Conservation (phyloP, 2,113 vertebrate species). For the Colius striatus region DNA sequence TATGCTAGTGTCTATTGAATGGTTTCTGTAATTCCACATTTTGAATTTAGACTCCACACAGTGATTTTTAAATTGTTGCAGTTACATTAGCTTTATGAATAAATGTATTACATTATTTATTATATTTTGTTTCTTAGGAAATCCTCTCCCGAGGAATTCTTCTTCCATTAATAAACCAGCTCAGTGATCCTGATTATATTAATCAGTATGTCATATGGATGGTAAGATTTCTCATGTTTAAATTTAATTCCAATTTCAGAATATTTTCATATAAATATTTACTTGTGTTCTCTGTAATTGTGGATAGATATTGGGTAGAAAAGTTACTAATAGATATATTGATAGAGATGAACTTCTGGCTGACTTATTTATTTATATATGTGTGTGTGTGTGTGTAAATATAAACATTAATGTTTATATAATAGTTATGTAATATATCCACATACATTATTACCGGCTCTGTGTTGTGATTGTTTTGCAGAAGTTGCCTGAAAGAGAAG, state of each 20-base stretch:
- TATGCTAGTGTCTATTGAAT: not conserved
- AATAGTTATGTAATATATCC: not conserved
- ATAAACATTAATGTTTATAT: not conserved
- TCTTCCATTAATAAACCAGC: slow-evolving; percentile 97
- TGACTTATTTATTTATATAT: not conserved
- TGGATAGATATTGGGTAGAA: not conserved
- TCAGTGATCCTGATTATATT: slow-evolving; percentile 99
- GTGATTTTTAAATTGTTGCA: not conserved
- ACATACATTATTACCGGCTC: not conserved
- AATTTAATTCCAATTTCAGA: not conserved
- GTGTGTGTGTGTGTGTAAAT: too few species aligned
- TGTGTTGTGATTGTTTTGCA: not conserved
- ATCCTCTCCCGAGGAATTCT: slow-evolving; percentile 96
- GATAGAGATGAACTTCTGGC: not conserved
- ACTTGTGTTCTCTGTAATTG: not conserved
- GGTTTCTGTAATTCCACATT: not conserved
- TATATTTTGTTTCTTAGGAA: slow-evolving; percentile 82
- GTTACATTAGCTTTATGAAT: not conserved
- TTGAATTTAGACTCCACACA: not conserved
- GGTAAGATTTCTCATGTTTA: slow-evolving; percentile 79
- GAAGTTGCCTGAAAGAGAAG: not conserved
- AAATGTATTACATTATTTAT: not conserved
- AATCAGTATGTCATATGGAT: slow-evolving; percentile 99
- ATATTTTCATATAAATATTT: not conserved
- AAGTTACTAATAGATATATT: not conserved